A percentile compares a stretch with the other conserved stretches of the same genome.
phyloP scores from a whole-genome alignment of 2,888 invertebrate genomes.

The Hirtodrosophila histrioides region DNA sequence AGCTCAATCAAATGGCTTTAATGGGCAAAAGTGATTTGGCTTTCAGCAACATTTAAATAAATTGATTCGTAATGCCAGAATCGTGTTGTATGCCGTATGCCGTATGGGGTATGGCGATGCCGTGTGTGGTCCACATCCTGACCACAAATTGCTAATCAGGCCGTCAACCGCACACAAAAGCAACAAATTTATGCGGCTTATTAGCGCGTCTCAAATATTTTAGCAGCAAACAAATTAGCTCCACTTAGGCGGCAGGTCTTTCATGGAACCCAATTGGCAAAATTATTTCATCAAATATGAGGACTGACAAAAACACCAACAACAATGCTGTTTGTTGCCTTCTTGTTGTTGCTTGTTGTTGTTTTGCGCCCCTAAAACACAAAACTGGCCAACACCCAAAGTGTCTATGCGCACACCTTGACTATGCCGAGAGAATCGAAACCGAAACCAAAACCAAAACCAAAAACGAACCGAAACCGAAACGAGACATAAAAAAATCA shows the following conservation, averaged over 20 bases:
- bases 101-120: conserved; percentile 67
- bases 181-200: conserved; percentile 67
- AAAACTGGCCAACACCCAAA: conserved; percentile 68
- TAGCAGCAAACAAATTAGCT: conserved; percentile 78
- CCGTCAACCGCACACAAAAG: conserved; percentile 41
- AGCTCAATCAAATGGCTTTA: not conserved
- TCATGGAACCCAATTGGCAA: conserved; percentile 55
- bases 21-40: conserved; percentile 27
- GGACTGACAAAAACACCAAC: conserved; percentile 25
- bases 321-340: conserved; percentile 42
- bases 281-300: conserved; percentile 72
- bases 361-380: conserved; percentile 13
- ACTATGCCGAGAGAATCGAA: conserved; percentile 40
- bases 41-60: conserved; percentile 57
- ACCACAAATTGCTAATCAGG: conserved; percentile 71
- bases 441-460: conserved; percentile 28
- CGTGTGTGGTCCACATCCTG: conserved; percentile 66
- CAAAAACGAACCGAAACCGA: conserved; percentile 37
- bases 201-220: conserved; percentile 71
- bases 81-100: conserved; percentile 8
- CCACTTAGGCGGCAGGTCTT: conserved; percentile 70
- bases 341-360: conserved; percentile 27
- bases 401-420: conserved; percentile 78
- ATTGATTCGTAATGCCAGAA: conserved; percentile 29
- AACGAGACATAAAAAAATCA: conserved; percentile 71